These are phyloP conservation scores for Sebastes elongatus DNA, from an alignment of 2,797 vertebrate genomes.

Conservation along the genomic window DNA sequence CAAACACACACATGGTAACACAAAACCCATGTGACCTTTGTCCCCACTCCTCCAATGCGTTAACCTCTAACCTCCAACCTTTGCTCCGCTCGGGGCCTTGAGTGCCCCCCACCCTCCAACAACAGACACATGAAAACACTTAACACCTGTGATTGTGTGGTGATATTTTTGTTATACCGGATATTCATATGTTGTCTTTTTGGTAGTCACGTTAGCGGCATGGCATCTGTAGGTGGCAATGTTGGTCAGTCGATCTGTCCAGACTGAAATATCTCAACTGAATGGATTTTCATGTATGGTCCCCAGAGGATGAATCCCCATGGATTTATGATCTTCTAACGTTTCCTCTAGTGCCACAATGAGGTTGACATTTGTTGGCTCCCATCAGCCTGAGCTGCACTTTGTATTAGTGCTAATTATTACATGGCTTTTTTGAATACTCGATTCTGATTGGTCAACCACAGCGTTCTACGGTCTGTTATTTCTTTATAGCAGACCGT, in stretches of 20 bases:
- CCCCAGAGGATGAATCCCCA: not conserved
- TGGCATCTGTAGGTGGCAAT: not conserved
- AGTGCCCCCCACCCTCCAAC: constrained; percentile 21
- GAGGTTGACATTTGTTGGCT: too few species aligned
- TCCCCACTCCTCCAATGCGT: constrained; percentile 20
- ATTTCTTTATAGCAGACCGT: too few species aligned
- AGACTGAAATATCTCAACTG: not conserved
- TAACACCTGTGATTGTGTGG: constrained; percentile 34
- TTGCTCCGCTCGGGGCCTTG: constrained; percentile 8
- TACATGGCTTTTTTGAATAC: too few species aligned
- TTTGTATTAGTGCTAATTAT: not conserved
- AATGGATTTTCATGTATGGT: not conserved
- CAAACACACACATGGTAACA: constrained; percentile 25
- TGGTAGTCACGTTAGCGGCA: not conserved
- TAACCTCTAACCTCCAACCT: constrained; percentile 59
- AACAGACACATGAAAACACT: constrained; percentile 25
- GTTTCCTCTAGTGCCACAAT: too few species aligned
- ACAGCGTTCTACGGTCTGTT: too few species aligned
- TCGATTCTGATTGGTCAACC: too few species aligned
- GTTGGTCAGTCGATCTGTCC: not conserved
- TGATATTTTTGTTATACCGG: not conserved
- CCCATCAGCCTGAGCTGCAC: too few species aligned
- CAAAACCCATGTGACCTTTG: constrained; percentile 59
- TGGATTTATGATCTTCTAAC: not conserved
- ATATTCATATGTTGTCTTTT: not conserved